These are phyloP conservation scores for Malacoctenus gilli DNA, from an alignment of 2,797 vertebrate genomes.

Conservation along the genomic window DNA sequence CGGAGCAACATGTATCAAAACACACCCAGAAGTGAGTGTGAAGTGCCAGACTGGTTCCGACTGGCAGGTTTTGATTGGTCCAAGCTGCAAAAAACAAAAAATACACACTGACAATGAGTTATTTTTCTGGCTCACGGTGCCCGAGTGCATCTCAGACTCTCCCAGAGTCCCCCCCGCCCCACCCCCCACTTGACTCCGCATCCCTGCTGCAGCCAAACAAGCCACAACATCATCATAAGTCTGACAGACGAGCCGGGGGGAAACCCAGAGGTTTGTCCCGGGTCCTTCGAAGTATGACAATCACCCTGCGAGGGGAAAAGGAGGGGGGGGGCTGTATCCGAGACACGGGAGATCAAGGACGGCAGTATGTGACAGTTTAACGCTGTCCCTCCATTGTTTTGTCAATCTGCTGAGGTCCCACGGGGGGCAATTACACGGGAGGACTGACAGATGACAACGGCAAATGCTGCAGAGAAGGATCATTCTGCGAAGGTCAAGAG, in stretches of 20 bases:
- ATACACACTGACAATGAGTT: constrained; percentile 26
- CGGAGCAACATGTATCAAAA: not conserved
- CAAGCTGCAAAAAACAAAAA: constrained; percentile 12
- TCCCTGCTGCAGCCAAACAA: constrained; percentile 42
- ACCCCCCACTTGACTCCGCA: constrained; percentile 37
- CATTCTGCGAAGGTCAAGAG: not conserved
- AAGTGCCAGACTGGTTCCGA: constrained; percentile 4
- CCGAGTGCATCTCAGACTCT: constrained; percentile 33
- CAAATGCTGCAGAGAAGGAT: constrained; percentile 10
- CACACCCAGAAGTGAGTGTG: not conserved
- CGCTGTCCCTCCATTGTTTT: constrained; percentile 42
- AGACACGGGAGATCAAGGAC: constrained; percentile 35
- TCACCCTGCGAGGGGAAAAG: too few species aligned
- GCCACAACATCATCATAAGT: constrained; percentile 39
- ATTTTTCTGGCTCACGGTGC: constrained; percentile 26
- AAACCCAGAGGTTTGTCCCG: constrained; percentile 49
- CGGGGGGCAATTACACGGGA: constrained; percentile 38
- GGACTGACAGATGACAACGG: constrained; percentile 28
- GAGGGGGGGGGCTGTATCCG: constrained; percentile 3
- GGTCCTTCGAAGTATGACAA: constrained; percentile 41
- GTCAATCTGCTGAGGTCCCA: constrained; percentile 38
- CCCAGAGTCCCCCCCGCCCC: constrained; percentile 41
- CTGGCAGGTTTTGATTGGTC: not conserved
- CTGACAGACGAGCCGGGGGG: constrained; percentile 42
- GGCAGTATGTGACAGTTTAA: constrained; percentile 44